Evolutionary conservation across 1,140 invertebrate species (phyloP).

Genomic region (Subanguina moxae): DNA sequence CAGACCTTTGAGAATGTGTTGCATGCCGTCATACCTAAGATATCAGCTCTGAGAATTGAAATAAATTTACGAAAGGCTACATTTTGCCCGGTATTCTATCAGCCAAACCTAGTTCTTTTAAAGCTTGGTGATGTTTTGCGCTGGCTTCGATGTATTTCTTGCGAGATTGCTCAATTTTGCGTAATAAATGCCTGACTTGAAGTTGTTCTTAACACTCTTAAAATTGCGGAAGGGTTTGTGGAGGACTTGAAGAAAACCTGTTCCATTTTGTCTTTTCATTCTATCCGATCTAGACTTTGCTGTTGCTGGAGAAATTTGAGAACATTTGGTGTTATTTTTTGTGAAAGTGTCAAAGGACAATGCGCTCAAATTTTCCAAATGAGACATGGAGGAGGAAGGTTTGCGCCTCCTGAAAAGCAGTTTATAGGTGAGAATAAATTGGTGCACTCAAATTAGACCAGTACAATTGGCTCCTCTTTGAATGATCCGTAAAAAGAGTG

Average conservation of each 20-base stretch:
- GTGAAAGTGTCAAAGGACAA: no score
- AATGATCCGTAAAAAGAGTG: no score
- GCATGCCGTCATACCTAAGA: conserved; percentile 7
- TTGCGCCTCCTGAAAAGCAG: not conserved
- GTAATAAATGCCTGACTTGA: not conserved
- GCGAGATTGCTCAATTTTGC: conserved; percentile 6
- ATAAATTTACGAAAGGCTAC: not conserved
- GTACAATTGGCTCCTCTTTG: no score
- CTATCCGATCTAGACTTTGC: no score
- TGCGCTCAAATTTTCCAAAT: conserved; percentile 1
- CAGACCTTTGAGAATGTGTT: not conserved
- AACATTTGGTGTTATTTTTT: no score
- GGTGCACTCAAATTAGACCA: no score
- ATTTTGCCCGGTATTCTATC: conserved; percentile 21
- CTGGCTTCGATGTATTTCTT: conserved; percentile 18
- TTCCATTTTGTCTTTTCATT: no score
- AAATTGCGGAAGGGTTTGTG: not conserved
- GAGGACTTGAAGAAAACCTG: no score
- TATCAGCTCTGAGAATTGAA: not conserved
- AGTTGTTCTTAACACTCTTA: not conserved
- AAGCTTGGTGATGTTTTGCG: conserved; percentile 17
- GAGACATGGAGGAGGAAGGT: not conserved
- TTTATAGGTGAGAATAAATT: not conserved
- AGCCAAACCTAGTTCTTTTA: conserved; percentile 19
- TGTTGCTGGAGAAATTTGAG: no score